Percentiles rank a stretch among this genome's conserved stretches.
Conservation (phyloP, 1,140 invertebrate species). For the Aethina tumida region DNA sequence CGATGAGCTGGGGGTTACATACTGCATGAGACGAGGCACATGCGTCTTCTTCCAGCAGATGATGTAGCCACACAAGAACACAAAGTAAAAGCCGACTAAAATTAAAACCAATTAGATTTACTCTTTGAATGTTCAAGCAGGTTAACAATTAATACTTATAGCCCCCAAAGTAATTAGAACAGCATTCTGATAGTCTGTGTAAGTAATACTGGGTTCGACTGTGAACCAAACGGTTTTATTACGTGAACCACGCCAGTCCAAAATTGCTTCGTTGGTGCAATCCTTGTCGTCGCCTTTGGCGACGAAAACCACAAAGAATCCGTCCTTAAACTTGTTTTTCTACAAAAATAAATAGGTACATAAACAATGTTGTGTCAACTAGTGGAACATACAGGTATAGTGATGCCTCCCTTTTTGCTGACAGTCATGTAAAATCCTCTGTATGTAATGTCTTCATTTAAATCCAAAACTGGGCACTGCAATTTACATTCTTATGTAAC, state of each 20-base stretch:
- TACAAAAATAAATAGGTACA: slow-evolving; percentile 30
- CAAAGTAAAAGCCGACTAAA: slow-evolving; percentile 1
- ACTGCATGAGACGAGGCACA: slow-evolving; percentile 27
- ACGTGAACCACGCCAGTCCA: slow-evolving; percentile 15
- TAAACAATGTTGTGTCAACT: not conserved
- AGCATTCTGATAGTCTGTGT: slow-evolving; percentile 51
- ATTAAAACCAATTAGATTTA: not conserved
- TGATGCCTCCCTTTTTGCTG: slow-evolving; percentile 58
- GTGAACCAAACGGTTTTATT: slow-evolving; percentile 46
- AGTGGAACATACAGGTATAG: slow-evolving; percentile 46
- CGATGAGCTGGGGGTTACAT: slow-evolving; percentile 13
- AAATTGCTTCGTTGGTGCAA: slow-evolving; percentile 43
- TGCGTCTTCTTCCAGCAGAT: slow-evolving; percentile 33
- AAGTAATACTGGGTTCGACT: slow-evolving; percentile 47
- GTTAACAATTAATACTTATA: too few relatives aligned
- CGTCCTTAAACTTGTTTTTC: slow-evolving; percentile 56
- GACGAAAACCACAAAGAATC: slow-evolving; percentile 75
- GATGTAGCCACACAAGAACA: slow-evolving; percentile 35
- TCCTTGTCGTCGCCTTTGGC: slow-evolving; percentile 65
- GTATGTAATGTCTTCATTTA: slow-evolving; percentile 59
- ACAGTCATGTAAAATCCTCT: slow-evolving; percentile 65
- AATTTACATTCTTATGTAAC: slow-evolving; percentile 23
- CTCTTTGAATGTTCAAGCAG: not conserved
- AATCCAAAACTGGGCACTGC: slow-evolving; percentile 67
- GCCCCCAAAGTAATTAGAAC: slow-evolving; percentile 40